Evolutionary conservation across 2,113 vertebrate species (phyloP).

Genomic region (Pollachius pollachius): DNA sequence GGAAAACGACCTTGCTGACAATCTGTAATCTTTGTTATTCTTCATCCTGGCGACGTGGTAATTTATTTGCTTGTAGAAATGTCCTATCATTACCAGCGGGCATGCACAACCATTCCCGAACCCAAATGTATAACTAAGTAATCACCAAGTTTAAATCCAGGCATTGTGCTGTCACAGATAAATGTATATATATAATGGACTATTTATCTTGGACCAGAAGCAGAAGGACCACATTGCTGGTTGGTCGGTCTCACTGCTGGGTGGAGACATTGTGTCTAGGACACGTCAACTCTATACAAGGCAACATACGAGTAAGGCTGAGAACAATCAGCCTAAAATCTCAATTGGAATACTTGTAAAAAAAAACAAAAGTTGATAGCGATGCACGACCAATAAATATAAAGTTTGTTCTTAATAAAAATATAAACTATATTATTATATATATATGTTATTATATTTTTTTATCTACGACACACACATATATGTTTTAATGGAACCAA

Average conservation of each 20-base stretch:
- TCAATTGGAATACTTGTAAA: too few species aligned
- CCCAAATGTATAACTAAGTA: conserved; percentile 5
- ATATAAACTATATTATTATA: too few species aligned
- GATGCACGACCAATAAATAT: too few species aligned
- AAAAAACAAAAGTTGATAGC: too few species aligned
- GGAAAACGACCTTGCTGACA: background rate
- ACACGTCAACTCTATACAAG: too few species aligned
- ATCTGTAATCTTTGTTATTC: conserved; percentile 2
- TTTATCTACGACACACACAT: too few species aligned
- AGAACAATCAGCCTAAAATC: background rate
- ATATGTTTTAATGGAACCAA: too few species aligned
- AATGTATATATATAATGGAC: background rate
- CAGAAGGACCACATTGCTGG: background rate
- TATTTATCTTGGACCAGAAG: background rate
- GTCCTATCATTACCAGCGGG: conserved; percentile 1
- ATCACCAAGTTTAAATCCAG: conserved; percentile 1
- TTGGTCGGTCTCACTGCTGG: background rate
- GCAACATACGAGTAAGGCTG: background rate
- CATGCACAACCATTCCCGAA: background rate
- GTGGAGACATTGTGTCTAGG: too few species aligned
- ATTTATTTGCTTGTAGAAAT: background rate
- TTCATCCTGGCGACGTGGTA: too few species aligned
- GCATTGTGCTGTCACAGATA: conserved; percentile 8
- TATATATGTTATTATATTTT: too few species aligned
- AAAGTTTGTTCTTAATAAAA: too few species aligned